Conservation (phyloP, 2,888 invertebrate genomes). For the Drosophila silvestris region DNA sequence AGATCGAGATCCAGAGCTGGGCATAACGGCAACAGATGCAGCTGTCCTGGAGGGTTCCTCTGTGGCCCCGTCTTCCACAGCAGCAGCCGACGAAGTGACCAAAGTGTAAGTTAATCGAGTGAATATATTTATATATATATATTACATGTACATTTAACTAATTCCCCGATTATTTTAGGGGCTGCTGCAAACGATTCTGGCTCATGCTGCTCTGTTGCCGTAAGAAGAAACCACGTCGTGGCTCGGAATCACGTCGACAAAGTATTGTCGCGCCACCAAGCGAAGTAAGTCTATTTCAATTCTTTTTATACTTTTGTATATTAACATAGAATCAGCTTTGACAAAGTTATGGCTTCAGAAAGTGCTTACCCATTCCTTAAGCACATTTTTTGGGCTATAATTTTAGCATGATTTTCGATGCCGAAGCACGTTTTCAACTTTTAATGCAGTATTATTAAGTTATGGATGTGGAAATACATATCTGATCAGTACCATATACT, state of each 20-base stretch:
- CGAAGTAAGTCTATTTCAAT: slow-evolving; percentile 47
- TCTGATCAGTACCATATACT: background rate
- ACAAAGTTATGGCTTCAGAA: background rate
- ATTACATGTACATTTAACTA: background rate
- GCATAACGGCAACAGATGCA: slow-evolving; percentile 82
- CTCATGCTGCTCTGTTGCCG: slow-evolving; percentile 85
- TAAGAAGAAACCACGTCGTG: slow-evolving; percentile 84
- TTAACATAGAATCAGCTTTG: background rate
- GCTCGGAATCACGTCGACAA: slow-evolving; percentile 86
- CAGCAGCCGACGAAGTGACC: slow-evolving; percentile 32
- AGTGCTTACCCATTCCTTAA: too few relatives aligned
- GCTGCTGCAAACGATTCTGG: slow-evolving; percentile 83
- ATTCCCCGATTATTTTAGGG: slow-evolving; percentile 55
- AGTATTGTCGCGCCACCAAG: slow-evolving; percentile 88
- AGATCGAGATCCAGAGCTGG: slow-evolving; percentile 81
- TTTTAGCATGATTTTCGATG: too few relatives aligned
- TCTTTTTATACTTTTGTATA: background rate
- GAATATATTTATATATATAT: too few relatives aligned
- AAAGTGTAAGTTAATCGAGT: slow-evolving; percentile 48
- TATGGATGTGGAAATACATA: background rate
- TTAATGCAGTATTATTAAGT: background rate
- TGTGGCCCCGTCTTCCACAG: slow-evolving; percentile 73
- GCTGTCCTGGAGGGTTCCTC: slow-evolving; percentile 87
- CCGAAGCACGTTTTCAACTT: too few relatives aligned
- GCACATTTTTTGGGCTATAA: too few relatives aligned